Evolutionary conservation across 2,797 vertebrate genomes (phyloP).

Genomic region (Chaetodon trifasciatus): DNA sequence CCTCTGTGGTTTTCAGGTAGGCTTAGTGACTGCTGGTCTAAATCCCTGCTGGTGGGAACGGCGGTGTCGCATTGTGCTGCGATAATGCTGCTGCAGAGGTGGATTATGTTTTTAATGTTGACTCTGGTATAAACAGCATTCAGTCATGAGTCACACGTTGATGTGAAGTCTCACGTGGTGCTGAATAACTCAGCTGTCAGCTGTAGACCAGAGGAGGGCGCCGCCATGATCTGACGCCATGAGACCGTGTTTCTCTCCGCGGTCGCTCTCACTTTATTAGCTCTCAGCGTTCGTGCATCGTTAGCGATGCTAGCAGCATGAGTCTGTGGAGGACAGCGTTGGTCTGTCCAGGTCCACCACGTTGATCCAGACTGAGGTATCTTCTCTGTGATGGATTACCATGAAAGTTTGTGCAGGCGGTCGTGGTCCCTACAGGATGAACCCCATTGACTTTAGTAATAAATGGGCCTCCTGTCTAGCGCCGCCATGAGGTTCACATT

Average conservation of each 20-base stretch:
- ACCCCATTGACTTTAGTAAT: too few relatives aligned
- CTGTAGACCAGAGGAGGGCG: neutral
- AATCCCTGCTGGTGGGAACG: neutral
- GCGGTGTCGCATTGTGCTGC: neutral
- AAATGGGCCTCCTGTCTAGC: too few relatives aligned
- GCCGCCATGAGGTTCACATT: too few relatives aligned
- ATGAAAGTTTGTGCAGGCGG: too few relatives aligned
- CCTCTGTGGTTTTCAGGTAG: neutral
- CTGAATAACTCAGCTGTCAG: neutral
- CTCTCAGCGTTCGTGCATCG: neutral
- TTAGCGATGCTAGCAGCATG: neutral
- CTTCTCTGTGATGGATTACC: neutral
- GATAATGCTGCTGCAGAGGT: neutral
- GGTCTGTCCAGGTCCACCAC: too few relatives aligned
- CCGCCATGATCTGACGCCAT: neutral
- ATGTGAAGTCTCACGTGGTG: neutral
- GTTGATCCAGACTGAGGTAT: neutral
- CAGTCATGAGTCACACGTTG: neutral
- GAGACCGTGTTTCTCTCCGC: neutral
- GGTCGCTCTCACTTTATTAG: neutral
- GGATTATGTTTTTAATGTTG: conserved; percentile 2
- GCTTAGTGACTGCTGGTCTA: neutral
- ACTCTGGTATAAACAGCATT: neutral
- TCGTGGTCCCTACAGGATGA: too few relatives aligned
- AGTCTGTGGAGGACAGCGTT: neutral